A percentile compares a stretch with the other conserved stretches of the same genome.
Evolutionary conservation across 1,140 invertebrate genomes (phyloP).

Genomic region (Agrypnia vestita): DNA sequence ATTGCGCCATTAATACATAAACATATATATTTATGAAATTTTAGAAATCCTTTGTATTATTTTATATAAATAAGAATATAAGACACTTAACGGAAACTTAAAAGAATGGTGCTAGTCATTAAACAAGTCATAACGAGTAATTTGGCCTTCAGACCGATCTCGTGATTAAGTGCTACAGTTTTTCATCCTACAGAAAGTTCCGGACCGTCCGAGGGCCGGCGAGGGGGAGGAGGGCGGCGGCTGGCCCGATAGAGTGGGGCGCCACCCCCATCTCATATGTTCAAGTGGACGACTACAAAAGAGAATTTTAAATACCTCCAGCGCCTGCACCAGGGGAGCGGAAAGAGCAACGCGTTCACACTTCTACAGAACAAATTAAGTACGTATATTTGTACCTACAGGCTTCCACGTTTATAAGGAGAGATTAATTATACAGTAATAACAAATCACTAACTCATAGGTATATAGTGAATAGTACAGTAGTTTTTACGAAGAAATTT

Average conservation of each 20-base stretch:
- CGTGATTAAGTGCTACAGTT: constrained; percentile 22
- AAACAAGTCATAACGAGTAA: background rate
- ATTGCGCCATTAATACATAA: too few species aligned
- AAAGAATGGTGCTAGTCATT: too few species aligned
- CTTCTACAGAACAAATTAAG: constrained; percentile 13
- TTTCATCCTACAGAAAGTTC: background rate
- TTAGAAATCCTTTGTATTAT: too few species aligned
- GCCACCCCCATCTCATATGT: constrained; percentile 40
- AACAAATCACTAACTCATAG: too few species aligned
- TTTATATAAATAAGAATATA: too few species aligned
- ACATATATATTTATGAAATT: too few species aligned
- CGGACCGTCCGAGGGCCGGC: background rate
- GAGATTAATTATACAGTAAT: too few species aligned
- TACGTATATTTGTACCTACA: background rate
- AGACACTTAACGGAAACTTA: too few species aligned
- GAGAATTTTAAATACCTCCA: constrained; percentile 54
- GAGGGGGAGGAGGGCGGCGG: constrained; percentile 17
- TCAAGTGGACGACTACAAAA: constrained; percentile 52
- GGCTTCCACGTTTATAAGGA: too few species aligned
- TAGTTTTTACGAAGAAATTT: too few species aligned
- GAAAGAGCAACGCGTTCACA: constrained; percentile 32
- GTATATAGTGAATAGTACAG: too few species aligned
- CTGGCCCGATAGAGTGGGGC: background rate
- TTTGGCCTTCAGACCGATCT: background rate
- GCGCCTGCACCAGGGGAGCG: constrained; percentile 13